phyloP scores from a whole-genome alignment of 2,797 vertebrate species.

The Sardinella longiceps region DNA sequence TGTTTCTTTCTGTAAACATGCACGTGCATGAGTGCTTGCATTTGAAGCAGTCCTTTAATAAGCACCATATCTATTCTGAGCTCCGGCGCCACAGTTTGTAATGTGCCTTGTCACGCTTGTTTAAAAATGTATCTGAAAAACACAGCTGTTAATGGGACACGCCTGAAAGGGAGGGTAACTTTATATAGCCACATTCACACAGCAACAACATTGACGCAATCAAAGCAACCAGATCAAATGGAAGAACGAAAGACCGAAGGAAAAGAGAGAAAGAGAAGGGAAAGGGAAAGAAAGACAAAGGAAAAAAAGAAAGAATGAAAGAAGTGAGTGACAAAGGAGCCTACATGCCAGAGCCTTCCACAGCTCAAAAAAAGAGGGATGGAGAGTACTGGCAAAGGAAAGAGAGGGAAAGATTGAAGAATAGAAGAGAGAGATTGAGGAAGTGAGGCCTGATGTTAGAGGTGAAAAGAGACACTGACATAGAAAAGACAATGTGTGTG shows the following conservation, averaged over 20 bases:
- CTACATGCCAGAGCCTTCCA: background rate
- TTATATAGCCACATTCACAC: background rate
- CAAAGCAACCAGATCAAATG: background rate
- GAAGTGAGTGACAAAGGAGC: background rate
- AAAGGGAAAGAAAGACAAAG: background rate
- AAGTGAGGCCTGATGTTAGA: background rate
- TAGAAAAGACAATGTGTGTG: background rate
- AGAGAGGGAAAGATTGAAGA: background rate
- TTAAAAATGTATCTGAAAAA: background rate
- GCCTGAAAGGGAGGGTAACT: background rate
- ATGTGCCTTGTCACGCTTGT: slow-evolving; percentile 14
- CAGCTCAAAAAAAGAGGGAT: background rate
- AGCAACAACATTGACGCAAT: background rate
- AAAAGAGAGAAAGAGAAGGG: background rate
- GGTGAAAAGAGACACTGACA: background rate
- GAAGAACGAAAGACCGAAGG: background rate
- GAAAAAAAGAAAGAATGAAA: background rate
- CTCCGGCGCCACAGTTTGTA: background rate
- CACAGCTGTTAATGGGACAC: background rate
- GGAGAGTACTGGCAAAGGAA: background rate
- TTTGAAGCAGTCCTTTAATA: background rate
- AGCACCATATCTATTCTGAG: background rate
- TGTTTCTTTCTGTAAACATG: background rate
- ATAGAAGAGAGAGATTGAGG: background rate
- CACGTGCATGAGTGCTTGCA: background rate